Base-by-base conservation (phyloP, 2,888 invertebrate genomes). In the Eupsilia transversa region DNA sequence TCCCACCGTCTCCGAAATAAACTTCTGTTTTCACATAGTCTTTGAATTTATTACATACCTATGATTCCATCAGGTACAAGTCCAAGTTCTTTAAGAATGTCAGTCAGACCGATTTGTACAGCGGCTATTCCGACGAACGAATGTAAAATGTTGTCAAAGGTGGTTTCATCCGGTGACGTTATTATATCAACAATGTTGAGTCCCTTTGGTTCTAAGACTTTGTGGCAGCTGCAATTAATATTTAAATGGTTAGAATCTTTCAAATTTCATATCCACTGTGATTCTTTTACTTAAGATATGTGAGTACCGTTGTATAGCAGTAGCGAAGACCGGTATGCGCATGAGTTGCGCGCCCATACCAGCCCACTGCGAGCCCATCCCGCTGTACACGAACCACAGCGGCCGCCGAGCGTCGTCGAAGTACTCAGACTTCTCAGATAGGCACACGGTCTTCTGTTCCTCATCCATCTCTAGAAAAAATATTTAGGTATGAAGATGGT, bases 1-100 rank as follows among this genome's bases (percentile, higher is more conserved):
- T 49, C 14, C 20, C 23, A 27, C 0, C 2, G 30, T 38, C 20
- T n/a, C 3, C 6, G 35, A 10, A 0, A 30, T 23, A 10, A 33
- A n/a, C 23, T 33, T 56, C n/a, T 38, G 35, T n/a, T 12, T 3
- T 20, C 0, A 35, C n/a, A 30, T 1, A 3, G 17, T 3, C 0
- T 70, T 70, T 71, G 1, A 49, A 49, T 20, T 33, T 5, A 30
- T 35, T 54, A 20, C 90, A 97, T 97, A 88, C 98, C 98, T 85
- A 98, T 97, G 73, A 98, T 97, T 57, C 97, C 98, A 91, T 98
- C 98, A 0, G 98, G 98, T 41, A 95, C 93, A 35, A 98, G 94
- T n/a, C 97, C 97, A 1, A 97, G 88, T 5, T 93, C 93, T 23
- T 89, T 91, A 5, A 97, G 89, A 2, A 95, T 82, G 57, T 95